Conservation (phyloP, 2,797 vertebrate species). For the Caiman crocodilus region DNA sequence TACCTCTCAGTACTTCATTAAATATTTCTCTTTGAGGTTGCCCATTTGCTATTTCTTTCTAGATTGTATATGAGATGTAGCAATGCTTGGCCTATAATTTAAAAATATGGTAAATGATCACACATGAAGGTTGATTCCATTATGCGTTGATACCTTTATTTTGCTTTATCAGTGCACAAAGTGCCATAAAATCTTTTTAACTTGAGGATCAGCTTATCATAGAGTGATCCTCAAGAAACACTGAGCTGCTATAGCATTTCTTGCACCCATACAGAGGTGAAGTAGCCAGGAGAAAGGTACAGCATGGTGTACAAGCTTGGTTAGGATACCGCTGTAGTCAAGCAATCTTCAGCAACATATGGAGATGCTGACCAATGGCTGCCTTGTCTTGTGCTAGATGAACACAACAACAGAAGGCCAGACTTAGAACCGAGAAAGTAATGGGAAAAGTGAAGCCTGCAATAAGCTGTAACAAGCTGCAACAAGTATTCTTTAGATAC, state of each 20-base stretch:
- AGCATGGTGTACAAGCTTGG: neutral
- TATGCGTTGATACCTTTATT: neutral
- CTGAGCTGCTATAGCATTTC: neutral
- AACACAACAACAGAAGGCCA: neutral
- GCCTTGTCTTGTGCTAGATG: neutral
- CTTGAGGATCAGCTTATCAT: neutral
- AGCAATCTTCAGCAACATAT: neutral
- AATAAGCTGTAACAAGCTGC: neutral
- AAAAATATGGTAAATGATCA: neutral
- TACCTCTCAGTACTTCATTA: neutral
- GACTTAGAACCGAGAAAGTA: neutral
- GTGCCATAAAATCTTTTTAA: neutral
- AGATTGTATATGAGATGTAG: neutral
- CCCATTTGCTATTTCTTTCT: neutral
- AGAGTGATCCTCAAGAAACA: neutral
- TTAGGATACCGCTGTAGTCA: neutral
- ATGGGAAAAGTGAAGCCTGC: conserved; percentile 16
- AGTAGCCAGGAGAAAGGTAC: no score
- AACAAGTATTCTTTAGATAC: neutral
- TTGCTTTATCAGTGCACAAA: neutral
- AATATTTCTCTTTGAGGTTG: neutral
- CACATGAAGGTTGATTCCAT: neutral
- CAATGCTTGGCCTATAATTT: neutral
- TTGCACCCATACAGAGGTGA: neutral
- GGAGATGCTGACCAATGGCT: neutral